These are phyloP conservation scores for Megalops atlanticus DNA, from an alignment of 2,113 vertebrate species.

Conservation along the genomic window DNA sequence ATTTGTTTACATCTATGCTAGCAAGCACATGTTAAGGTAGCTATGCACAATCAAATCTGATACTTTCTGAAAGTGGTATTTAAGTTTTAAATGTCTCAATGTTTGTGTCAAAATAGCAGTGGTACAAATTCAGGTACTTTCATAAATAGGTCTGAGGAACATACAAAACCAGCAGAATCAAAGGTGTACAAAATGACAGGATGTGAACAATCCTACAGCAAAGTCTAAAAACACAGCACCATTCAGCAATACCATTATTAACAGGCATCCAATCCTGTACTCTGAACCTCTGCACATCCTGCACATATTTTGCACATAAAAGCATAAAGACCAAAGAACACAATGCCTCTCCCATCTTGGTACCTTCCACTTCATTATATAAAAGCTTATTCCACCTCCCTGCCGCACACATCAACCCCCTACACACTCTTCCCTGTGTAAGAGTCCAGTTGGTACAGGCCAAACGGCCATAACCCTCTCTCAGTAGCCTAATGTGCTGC, in stretches of 20 bases:
- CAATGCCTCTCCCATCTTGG: conserved; percentile 27
- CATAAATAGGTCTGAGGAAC: no score
- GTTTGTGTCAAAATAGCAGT: no score
- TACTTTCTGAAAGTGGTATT: no score
- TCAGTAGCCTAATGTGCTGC: conserved; percentile 52
- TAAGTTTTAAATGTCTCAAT: no score
- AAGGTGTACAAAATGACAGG: background rate
- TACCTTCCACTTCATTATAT: conserved; percentile 44
- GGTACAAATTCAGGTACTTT: no score
- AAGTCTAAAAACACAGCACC: background rate
- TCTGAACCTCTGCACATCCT: background rate
- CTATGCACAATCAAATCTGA: no score
- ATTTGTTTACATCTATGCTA: no score
- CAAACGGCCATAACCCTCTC: conserved; percentile 51
- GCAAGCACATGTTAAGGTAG: no score
- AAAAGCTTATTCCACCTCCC: conserved; percentile 40
- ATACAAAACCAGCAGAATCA: background rate
- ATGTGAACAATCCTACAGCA: no score
- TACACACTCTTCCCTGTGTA: conserved; percentile 38
- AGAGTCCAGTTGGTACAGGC: conserved; percentile 66
- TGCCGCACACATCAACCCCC: conserved; percentile 34
- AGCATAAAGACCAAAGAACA: background rate
- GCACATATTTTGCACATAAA: background rate
- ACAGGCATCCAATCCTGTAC: background rate
- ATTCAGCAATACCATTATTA: background rate